A percentile compares a stretch with the other conserved stretches of the same genome.
These are phyloP conservation scores for Psilopogon haemacephalus DNA, from an alignment of 2,113 vertebrate genomes.

Conservation along the genomic window DNA sequence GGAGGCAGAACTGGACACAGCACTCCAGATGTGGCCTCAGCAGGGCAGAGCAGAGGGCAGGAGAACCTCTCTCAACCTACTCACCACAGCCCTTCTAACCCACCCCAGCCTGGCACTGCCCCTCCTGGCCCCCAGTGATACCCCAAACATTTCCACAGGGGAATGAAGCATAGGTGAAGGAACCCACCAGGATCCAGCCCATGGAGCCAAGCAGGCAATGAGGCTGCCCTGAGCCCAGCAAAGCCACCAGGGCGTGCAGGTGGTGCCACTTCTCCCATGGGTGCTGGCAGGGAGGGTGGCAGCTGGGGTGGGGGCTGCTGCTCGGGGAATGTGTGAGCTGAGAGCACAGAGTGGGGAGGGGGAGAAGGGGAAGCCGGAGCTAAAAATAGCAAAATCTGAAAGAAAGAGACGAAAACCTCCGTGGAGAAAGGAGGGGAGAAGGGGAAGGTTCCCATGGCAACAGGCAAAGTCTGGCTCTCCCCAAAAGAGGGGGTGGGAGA, in stretches of 20 bases:
- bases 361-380: slow-evolving; percentile 49
- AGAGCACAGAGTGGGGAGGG: slow-evolving; percentile 14
- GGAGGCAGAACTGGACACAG: too few species aligned
- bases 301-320: background rate
- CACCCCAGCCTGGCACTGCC: too few species aligned
- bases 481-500: slow-evolving; percentile 51
- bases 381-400: slow-evolving; percentile 63
- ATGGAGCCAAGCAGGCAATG: accelerated
- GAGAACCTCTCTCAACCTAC: too few species aligned
- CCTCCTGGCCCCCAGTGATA: too few species aligned
- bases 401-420: slow-evolving; percentile 52
- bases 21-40: too few species aligned
- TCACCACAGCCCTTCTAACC: too few species aligned
- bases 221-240: background rate
- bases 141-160: accelerated
- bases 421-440: slow-evolving; percentile 39
- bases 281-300: accelerated
- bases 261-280: background rate
- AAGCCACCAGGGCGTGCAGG: accelerated
- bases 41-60: too few species aligned
- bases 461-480: slow-evolving; percentile 61
- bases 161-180: background rate
- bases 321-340: background rate
- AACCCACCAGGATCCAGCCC: background rate
- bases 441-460: slow-evolving; percentile 65